Evolutionary conservation across 2,888 invertebrate genomes (phyloP), one percentile per base, ranked within the genome.

Genomic region (Andrena hattorfiana): DNA sequence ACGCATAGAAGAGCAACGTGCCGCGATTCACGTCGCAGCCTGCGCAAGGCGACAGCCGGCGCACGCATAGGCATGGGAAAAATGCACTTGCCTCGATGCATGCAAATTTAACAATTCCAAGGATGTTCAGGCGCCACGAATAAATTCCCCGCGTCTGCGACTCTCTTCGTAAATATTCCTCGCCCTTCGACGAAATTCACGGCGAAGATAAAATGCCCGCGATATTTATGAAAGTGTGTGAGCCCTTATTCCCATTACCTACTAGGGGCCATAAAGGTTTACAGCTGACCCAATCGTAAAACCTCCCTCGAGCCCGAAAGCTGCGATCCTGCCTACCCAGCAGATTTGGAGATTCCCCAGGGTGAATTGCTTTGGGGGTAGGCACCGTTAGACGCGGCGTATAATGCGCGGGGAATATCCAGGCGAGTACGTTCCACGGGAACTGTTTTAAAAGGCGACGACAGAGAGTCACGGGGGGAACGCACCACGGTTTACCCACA

Each of bases 61-160:
- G 74, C 73, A 73, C 35, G 83, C 71, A 35, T 16, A 63, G 70
- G 80, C 56, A 79, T 80, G 73, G 76, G 59, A 84, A 81, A 81
- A 81, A 83, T 83, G 73, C 83, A 48, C 32, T 67, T 68, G 62
- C 23, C 23, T 72, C 42, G 54, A 72, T 62, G 71, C 74, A 54
- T 48, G 77, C 68, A 30, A 28, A 68, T 68, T 68, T 56, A 56
- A 48, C 75, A 10, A 48, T 63, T 56, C 48, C 75, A 78, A 75
- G 75, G 68, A 75, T 78, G 63, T 10, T 35, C 26, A 16, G 54
- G 10, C 54, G 56, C 62, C 67, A 51, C 32, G 32, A 10, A 3
- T 48, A 49, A 69, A 64, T 54, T 42, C 16, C 23, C 42, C 42
- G 16, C 16, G 42, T 16, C 42, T 42, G 42, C 42, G 16, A n/a